Percentiles rank a stretch among this genome's conserved stretches.
phyloP scores from a whole-genome alignment of 2,797 vertebrate species.

The Pygocentrus nattereri region DNA sequence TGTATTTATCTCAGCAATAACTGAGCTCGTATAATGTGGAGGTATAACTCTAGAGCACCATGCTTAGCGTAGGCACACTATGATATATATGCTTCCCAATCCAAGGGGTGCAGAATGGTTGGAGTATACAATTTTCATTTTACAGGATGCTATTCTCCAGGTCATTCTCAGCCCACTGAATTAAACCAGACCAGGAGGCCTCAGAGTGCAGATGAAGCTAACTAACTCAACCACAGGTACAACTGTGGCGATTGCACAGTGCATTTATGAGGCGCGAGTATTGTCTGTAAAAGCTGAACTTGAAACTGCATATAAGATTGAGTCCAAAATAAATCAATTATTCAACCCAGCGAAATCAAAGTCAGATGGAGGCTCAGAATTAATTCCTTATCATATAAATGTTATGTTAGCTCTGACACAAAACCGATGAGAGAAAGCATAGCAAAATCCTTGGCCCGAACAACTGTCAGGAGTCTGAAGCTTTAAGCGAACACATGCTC shows the following conservation, averaged over 20 bases:
- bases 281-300: conserved; percentile 20
- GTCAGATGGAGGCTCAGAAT: conserved; percentile 36
- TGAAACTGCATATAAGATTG: conserved; percentile 34
- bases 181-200: conserved; percentile 39
- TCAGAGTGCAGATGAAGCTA: conserved; percentile 8
- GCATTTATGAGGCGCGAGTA: conserved; percentile 12
- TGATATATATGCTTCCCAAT: conserved; percentile 51
- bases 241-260: neutral
- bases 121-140: conserved; percentile 45
- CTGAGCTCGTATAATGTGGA: conserved; percentile 49
- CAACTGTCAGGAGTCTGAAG: conserved; percentile 52
- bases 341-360: conserved; percentile 47
- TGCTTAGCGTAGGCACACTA: conserved; percentile 46
- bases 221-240: conserved; percentile 28
- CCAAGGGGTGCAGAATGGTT: conserved; percentile 40
- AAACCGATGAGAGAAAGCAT: conserved; percentile 57
- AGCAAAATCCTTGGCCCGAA: conserved; percentile 64
- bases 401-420: conserved; percentile 38
- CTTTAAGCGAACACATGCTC: conserved; percentile 13
- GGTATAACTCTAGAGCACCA: conserved; percentile 50
- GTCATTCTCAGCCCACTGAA: conserved; percentile 24
- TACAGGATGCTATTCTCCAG: conserved; percentile 41
- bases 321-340: conserved; percentile 48
- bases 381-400: conserved; percentile 47
- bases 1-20: conserved; percentile 62